phyloP scores from a whole-genome alignment of 35 echinoderm and acorn worm genomes.

The Apostichopus californicus region DNA sequence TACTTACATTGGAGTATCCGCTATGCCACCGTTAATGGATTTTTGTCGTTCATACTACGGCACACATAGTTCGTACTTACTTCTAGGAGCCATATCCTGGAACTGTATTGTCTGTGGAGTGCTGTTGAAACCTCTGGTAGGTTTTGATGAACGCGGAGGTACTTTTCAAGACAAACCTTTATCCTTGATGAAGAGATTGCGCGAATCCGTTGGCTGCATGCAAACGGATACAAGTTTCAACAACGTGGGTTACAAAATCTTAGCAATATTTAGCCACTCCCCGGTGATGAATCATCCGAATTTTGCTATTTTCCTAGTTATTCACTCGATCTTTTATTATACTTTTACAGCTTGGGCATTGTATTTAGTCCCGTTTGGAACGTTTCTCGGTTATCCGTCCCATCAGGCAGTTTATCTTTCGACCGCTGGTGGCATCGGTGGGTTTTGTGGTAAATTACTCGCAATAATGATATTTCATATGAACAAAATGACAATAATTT shows the following conservation, averaged over 20 bases:
- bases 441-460: slow-evolving; percentile 16
- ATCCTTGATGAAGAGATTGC: background rate
- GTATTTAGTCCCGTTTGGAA: slow-evolving; percentile 37
- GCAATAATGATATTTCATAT: slow-evolving; percentile 32
- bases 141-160: too few relatives aligned
- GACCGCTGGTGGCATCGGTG: slow-evolving; percentile 40
- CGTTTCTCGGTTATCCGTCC: background rate
- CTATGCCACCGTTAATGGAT: slow-evolving; percentile 30
- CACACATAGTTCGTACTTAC: background rate
- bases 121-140: background rate
- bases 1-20: slow-evolving; percentile 28
- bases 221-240: background rate
- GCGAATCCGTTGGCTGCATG: too few relatives aligned
- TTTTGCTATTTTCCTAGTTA: slow-evolving; percentile 19
- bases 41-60: background rate
- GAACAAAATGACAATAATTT: slow-evolving; percentile 22
- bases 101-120: slow-evolving; percentile 22
- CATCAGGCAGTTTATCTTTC: slow-evolving; percentile 21
- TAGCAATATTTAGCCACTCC: background rate
- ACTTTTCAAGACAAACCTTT: background rate
- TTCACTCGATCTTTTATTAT: slow-evolving; percentile 48
- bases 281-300: background rate
- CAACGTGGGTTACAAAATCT: too few relatives aligned
- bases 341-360: slow-evolving; percentile 48
- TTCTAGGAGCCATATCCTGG: slow-evolving; percentile 27